Percentiles rank a stretch among this genome's conserved stretches.
Conservation (phyloP, 2,797 vertebrate species). For the Falco rusticolus region DNA sequence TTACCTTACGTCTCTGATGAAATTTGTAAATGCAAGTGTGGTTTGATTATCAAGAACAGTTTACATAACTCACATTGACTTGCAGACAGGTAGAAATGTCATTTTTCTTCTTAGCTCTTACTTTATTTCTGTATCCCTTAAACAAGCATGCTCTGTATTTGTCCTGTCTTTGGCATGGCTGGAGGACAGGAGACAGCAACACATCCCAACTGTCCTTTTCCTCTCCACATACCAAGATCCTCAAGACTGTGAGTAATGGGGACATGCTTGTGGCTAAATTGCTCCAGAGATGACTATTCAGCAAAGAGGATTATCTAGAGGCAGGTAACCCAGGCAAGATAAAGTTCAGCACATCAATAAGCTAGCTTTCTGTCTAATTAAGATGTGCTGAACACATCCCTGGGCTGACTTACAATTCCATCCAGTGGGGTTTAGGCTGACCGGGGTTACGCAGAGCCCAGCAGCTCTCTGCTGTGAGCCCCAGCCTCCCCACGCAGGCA, state of each 20-base stretch:
- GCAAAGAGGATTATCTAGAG: slow-evolving; percentile 23
- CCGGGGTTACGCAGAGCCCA: not conserved
- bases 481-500: not conserved
- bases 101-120: not conserved
- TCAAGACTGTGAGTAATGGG: not conserved
- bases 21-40: not conserved
- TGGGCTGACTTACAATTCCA: not conserved
- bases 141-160: not conserved
- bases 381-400: not conserved
- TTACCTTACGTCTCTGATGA: not conserved
- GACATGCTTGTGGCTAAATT: not conserved
- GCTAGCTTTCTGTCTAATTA: slow-evolving; percentile 22
- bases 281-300: not conserved
- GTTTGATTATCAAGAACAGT: not conserved
- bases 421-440: not conserved
- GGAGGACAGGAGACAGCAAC: not conserved
- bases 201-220: not conserved
- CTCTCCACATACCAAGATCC: not conserved
- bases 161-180: not conserved
- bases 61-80: not conserved
- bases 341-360: slow-evolving; percentile 19
- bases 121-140: not conserved
- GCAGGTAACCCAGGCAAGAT: not conserved
- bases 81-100: not conserved
- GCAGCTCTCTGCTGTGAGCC: not conserved